phyloP scores from a whole-genome alignment of 2,113 vertebrate species.

The Ctenomys sociabilis region DNA sequence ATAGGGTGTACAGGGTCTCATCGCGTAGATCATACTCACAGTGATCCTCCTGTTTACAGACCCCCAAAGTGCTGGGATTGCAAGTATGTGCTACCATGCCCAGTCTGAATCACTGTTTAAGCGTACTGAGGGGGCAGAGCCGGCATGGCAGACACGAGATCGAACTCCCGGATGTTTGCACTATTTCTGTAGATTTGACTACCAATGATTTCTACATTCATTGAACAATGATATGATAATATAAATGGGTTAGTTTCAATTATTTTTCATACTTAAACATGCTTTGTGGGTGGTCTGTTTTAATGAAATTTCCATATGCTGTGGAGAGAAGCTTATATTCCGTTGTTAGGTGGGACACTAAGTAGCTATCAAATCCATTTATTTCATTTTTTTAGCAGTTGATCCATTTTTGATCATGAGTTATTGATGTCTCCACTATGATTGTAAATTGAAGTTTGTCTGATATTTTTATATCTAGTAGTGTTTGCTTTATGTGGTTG shows the following conservation, averaged over 20 bases:
- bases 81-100: too few relatives aligned
- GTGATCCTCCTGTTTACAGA: too few relatives aligned
- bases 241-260: not conserved
- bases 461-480: not conserved
- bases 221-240: not conserved
- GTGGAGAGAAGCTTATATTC: not conserved
- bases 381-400: not conserved
- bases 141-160: too few relatives aligned
- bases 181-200: not conserved
- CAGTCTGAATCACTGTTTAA: too few relatives aligned
- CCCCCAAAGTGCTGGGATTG: too few relatives aligned
- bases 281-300: not conserved
- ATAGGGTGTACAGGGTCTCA: too few relatives aligned
- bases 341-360: not conserved
- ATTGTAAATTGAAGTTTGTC: not conserved
- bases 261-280: not conserved
- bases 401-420: not conserved
- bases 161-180: too few relatives aligned
- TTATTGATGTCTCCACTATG: not conserved
- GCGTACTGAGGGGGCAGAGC: too few relatives aligned
- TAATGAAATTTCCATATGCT: not conserved
- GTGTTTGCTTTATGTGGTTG: not conserved
- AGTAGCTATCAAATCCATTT: not conserved
- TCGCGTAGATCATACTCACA: too few relatives aligned
- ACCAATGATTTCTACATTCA: not conserved